Evolutionary conservation across 2,888 invertebrate genomes (phyloP).

Genomic region (Diarsia dahlii): DNA sequence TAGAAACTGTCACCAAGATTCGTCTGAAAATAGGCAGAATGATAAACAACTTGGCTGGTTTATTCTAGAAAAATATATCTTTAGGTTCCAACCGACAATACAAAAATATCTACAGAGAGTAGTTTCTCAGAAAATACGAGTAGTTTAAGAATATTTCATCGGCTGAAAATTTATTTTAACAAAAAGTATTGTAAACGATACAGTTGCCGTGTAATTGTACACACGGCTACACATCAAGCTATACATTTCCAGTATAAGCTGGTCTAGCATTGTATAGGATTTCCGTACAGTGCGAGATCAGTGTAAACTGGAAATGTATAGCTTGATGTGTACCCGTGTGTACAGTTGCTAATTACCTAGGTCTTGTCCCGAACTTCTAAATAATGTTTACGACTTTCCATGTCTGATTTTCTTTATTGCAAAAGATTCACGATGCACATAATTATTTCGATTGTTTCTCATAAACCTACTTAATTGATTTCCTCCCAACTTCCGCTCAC

Average conservation of each 20-base stretch:
- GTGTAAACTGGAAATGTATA: no score
- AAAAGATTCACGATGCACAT: no score
- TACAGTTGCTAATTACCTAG: not conserved
- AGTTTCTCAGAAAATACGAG: not conserved
- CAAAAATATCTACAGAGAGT: not conserved
- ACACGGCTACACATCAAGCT: no score
- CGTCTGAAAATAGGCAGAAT: constrained; percentile 26
- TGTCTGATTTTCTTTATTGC: not conserved
- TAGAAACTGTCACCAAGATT: constrained; percentile 19
- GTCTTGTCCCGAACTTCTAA: not conserved
- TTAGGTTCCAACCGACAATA: not conserved
- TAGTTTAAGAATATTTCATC: not conserved
- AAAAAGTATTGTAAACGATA: no score
- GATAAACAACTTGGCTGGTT: constrained; percentile 32
- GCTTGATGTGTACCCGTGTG: no score
- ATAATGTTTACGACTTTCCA: not conserved
- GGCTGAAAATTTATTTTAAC: not conserved
- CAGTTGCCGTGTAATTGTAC: no score
- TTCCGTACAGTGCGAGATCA: no score
- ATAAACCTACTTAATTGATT: not conserved
- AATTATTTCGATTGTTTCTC: no score
- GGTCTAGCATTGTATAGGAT: no score
- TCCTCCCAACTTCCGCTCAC: constrained; percentile 39
- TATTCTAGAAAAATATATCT: constrained; percentile 15
- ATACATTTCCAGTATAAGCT: no score